These are phyloP conservation scores for Zonotrichia leucophrys DNA, from an alignment of 2,113 vertebrate species.

Conservation along the genomic window DNA sequence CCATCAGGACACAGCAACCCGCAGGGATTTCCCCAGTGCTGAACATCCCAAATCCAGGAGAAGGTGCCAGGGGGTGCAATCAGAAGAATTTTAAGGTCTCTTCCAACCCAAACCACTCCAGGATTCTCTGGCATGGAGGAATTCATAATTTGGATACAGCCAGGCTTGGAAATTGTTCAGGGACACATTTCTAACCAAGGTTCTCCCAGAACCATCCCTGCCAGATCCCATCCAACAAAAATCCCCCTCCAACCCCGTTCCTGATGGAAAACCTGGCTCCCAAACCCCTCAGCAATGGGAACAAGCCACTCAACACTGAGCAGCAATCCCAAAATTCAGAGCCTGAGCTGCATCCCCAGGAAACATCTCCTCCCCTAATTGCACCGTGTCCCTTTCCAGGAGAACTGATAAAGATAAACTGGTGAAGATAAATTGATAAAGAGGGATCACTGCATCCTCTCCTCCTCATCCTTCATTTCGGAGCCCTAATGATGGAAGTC, in stretches of 20 bases:
- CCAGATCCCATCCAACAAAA: too few species aligned
- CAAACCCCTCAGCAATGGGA: neutral
- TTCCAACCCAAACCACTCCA: neutral
- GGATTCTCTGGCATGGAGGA: neutral
- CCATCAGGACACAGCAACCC: rapidly evolving
- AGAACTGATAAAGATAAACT: neutral
- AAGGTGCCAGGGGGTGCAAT: neutral
- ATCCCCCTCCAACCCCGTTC: rapidly evolving
- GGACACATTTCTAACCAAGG: neutral
- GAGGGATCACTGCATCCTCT: neutral
- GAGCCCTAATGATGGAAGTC: neutral
- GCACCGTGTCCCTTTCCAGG: neutral
- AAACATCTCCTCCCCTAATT: neutral
- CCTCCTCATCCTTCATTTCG: neutral
- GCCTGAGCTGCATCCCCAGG: neutral
- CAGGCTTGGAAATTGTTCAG: rapidly evolving
- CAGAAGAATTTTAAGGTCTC: neutral
- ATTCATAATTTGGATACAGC: rapidly evolving
- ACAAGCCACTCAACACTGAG: neutral
- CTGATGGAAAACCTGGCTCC: neutral
- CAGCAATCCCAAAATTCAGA: neutral
- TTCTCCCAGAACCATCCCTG: neutral
- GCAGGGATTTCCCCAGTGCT: neutral
- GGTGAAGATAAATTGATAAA: neutral
- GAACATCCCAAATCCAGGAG: neutral